Evolutionary conservation across 2,113 vertebrate genomes (phyloP), one percentile per base, ranked within the genome.

Genomic region (Eolophus roseicapilla): DNA sequence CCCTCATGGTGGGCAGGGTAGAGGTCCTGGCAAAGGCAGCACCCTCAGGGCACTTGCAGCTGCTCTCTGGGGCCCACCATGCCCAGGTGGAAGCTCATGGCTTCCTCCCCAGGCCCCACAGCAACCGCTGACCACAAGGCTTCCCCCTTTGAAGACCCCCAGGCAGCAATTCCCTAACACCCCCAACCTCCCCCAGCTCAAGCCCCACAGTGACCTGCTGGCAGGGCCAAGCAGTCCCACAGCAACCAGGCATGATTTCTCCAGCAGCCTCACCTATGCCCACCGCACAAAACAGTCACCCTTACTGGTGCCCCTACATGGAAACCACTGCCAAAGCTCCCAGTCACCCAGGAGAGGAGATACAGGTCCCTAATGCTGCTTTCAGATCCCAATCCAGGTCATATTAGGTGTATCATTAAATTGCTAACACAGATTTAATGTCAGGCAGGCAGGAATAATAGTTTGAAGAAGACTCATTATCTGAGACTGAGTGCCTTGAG

Each of bases 71-170:
- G 17, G 28, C 3, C 7, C 67, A 86, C 17, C n/a, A 55, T 4
- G 3, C 19, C 10, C 15, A 47, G 16, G 5, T 6, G 6, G 1
- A 7, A 41, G n/a, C 24, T 31, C 63, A 53, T 0, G 3, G 75
- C 37, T 43, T 71, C 27, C 44, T 17, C 11, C 20, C 20, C 25
- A 5, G n/a, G 3, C 19, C 9, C n/a, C 11, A 5, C 0, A 0
- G 37, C 28, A 37, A 43, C 11, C 9, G 52, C 11, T 37, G 5
- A n/a, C 11, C 19, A 17, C 13, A 77, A 13, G 18, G 29, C 35
- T 55, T 68, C 14, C 9, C 14, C 9, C 50, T 75, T 13, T 24
- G 18, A 41, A 25, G 16, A 27, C 7, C 47, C 2, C 21, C 27
- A 27, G 53, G 41, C 24, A 84, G 27, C 27, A 21, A 21, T 33